Conservation (phyloP, 2,797 vertebrate species). For the Clarias pachynema region DNA sequence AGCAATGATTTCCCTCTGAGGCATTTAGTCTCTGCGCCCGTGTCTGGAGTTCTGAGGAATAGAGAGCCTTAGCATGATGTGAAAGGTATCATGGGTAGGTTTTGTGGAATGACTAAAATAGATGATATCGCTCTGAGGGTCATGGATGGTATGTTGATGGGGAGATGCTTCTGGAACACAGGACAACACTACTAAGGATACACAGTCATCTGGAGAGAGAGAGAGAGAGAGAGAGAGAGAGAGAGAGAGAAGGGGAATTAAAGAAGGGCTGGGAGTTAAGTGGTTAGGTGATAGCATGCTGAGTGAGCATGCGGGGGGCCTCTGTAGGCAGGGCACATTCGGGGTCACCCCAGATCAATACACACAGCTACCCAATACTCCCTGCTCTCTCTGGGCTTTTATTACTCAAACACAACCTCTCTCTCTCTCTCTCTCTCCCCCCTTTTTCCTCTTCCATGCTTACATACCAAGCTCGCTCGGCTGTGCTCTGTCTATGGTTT, state of each 20-base stretch:
- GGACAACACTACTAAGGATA: constrained; percentile 3
- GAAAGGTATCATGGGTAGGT: constrained; percentile 19
- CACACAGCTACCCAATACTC: constrained; percentile 48
- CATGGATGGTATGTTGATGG: constrained; percentile 1
- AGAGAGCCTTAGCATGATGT: constrained; percentile 14
- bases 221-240: constrained; percentile 12
- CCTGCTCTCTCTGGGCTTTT: constrained; percentile 29
- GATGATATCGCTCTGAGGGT: constrained; percentile 1
- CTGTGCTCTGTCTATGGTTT: constrained; percentile 28
- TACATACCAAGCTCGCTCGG: neutral
- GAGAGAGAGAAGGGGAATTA: neutral
- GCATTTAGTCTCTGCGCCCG: constrained; percentile 30
- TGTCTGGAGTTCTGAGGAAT: constrained; percentile 16
- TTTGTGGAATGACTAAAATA: constrained; percentile 1
- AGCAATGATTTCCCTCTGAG: constrained; percentile 51
- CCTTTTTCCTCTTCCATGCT: neutral
- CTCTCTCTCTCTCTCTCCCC: neutral
- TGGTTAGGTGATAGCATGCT: constrained; percentile 46
- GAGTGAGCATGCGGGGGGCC: constrained; percentile 25
- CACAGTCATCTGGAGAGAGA: neutral
- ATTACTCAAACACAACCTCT: constrained; percentile 26
- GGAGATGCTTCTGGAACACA: neutral
- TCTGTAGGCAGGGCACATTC: constrained; percentile 30
- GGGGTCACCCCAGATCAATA: constrained; percentile 47
- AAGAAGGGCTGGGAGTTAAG: constrained; percentile 26